Base-by-base conservation (phyloP, 2,888 invertebrate species). In the Epistrophella euchroma region DNA sequence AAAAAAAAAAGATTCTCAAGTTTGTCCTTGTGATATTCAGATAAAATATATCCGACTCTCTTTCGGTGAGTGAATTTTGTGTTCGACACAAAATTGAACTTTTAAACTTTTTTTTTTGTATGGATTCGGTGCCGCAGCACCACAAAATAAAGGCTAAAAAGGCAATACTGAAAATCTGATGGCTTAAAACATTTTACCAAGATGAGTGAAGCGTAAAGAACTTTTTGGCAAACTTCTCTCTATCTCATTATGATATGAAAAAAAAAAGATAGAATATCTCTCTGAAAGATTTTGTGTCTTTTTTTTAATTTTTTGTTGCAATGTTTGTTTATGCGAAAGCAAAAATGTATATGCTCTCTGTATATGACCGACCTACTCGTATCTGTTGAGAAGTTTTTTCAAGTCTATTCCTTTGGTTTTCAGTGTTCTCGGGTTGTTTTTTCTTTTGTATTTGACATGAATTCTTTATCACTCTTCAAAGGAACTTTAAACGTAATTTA, bases 221-320 rank as follows among this genome's bases (percentile, higher is more conserved):
- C 64, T 82, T 77, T 68, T 76, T 82, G 81, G 64, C 40, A 82
- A 77, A 82, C 76, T 82, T 76, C 81, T 76, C 76, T 76, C 76
- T 76, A 82, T 82, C 76, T 82, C 71, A 82, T 82, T 82, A 81
- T 55, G 74, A 32, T 68, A 40, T 60, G 11, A 35, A 55, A 55
- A 35, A 58, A 25, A 32, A 56, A 56, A 13, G 50, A 25, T 13
- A 47, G 56, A 58, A 72, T 72, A 37, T n/a, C 73, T 32, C 25
- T 25, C 25, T 15, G 15, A 28, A 4, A 52, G 37, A 72, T 45
- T 45, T 25, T 22, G 11, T 45, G n/a, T 62, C 50, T 80, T 11
- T 35, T 43, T 17, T 6, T 28, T 28, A 3, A n/a, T n/a, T n/a
- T n/a, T 13, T 22, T 37, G 45, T 35, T 62, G 37, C 50, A 73